Evolutionary conservation across 2,888 invertebrate species (phyloP).

Genomic region (Venustoraphidia nigricollis): DNA sequence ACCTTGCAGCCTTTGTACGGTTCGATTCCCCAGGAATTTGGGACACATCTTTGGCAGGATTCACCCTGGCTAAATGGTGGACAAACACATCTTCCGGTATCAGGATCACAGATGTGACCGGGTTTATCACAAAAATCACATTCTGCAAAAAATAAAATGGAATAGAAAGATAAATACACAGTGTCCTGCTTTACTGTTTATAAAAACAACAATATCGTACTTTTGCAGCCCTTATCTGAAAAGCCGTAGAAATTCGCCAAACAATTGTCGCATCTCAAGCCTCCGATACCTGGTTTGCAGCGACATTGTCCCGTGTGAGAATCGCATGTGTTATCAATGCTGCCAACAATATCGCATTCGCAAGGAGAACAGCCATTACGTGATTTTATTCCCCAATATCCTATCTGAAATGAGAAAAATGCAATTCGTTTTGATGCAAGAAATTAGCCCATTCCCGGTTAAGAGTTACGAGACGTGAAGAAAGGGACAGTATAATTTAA

Average conservation of each 20-base stretch:
- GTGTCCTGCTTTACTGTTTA: no score
- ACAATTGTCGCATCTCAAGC: slow-evolving; percentile 56
- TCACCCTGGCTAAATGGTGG: slow-evolving; percentile 74
- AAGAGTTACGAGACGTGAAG: no score
- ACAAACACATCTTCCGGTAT: slow-evolving; percentile 84
- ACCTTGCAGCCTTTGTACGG: slow-evolving; percentile 66
- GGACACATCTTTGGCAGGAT: slow-evolving; percentile 63
- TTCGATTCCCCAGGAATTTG: slow-evolving; percentile 67
- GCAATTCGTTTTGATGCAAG: no score
- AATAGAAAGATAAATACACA: background rate
- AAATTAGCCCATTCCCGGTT: no score
- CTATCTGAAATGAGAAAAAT: slow-evolving; percentile 30
- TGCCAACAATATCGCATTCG: slow-evolving; percentile 58
- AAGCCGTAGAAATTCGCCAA: slow-evolving; percentile 64
- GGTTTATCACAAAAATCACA: slow-evolving; percentile 64
- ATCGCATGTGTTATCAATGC: slow-evolving; percentile 52
- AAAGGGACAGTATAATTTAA: no score
- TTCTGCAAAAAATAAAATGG: slow-evolving; percentile 29
- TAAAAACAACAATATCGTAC: slow-evolving; percentile 24
- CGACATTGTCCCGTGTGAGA: slow-evolving; percentile 59
- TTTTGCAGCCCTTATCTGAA: slow-evolving; percentile 58
- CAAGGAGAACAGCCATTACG: slow-evolving; percentile 70
- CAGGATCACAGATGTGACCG: slow-evolving; percentile 80
- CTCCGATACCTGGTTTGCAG: slow-evolving; percentile 62
- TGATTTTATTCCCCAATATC: slow-evolving; percentile 61